phyloP scores from a whole-genome alignment of 2,797 vertebrate species.

The Rallus crepitans region DNA sequence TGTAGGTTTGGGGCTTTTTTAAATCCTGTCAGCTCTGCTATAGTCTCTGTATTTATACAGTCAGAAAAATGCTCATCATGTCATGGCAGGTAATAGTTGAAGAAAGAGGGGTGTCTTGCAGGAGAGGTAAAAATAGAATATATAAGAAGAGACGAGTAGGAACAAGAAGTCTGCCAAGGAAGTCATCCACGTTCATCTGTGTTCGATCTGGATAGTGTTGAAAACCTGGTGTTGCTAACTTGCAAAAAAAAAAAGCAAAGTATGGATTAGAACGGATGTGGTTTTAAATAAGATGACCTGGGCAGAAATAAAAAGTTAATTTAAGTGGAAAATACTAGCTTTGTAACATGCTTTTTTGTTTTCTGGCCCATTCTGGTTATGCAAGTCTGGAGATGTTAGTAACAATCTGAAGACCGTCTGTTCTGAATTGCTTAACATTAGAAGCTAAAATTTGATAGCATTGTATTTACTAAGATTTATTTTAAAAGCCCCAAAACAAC shows the following conservation, averaged over 20 bases:
- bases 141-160: neutral
- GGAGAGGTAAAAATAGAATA: neutral
- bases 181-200: neutral
- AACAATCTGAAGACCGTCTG: neutral
- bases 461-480: neutral
- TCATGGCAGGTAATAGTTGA: neutral
- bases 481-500: neutral
- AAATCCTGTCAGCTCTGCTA: neutral
- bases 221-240: neutral
- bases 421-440: neutral
- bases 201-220: neutral
- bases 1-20: neutral
- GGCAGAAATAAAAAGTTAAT: neutral
- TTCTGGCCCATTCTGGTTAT: neutral
- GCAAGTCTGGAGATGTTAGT: neutral
- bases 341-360: neutral
- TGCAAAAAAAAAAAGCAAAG: neutral
- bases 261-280: neutral
- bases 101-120: neutral
- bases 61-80: neutral
- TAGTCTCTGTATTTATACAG: neutral
- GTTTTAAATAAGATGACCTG: neutral
- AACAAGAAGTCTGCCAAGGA: neutral
- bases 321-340: neutral
- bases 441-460: neutral